Base-by-base conservation (phyloP, 2,797 vertebrate species). In the Danio aesculapii region DNA sequence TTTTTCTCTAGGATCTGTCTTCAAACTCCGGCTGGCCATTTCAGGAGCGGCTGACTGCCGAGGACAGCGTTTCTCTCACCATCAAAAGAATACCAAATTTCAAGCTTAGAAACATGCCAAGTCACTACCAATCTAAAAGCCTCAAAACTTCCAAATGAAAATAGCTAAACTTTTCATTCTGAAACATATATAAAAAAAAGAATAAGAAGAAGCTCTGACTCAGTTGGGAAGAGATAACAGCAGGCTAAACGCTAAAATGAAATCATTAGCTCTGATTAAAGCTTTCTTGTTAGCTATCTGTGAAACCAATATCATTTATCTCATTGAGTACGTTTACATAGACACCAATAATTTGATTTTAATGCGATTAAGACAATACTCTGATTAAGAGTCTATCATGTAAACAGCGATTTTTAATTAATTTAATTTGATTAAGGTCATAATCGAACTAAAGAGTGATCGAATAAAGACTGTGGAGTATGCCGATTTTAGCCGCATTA, bases 1-100 rank as follows among this genome's bases (percentile, higher is more conserved):
- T 88, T 92, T 92, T 87, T 91, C 88, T 87, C 86, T 75, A 58
- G 88, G 89, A 93, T 93, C 92, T 92, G 87, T 87, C 85, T 91
- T 89, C 19, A 88, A 83, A 88, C 80, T 69, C 30, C 39, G 69
- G 72, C 83, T 55, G 77, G 86, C 90, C 77, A 81, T 89, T 92
- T 87, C 81, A 88, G 81, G 86, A 79, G 82, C 66, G 72, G 87
- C 85, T 87, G 91, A 92, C 92, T 93, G 92, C 92, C 89, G 87
- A 90, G 92, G 90, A 92, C 90, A 90, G 91, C 90, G 88, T 89
- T 93, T 93, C 91, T 91, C 84, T 83, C 66, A 66, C 89, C 90
- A 90, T 93, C 92, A 93, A 91, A 93, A 90, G 92, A 90, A 89
- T 77, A 87, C 88, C 85, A 92, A 89, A 85, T 91, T 90, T 90